phyloP scores from a whole-genome alignment of 2,797 vertebrate genomes.

The Sardinella longiceps region DNA sequence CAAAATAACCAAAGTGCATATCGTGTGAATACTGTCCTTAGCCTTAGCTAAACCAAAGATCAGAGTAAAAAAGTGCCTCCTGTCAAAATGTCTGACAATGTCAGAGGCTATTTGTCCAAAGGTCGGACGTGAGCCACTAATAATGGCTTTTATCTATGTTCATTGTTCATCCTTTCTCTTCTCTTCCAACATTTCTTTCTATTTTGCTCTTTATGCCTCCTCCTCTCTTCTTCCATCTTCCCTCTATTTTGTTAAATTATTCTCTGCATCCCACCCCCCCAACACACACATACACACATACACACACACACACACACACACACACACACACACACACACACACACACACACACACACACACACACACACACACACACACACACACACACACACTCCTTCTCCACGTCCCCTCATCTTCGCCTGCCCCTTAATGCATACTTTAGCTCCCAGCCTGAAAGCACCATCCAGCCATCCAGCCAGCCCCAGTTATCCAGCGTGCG shows the following conservation, averaged over 20 bases:
- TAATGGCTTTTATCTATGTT: neutral
- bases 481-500: too few relatives aligned
- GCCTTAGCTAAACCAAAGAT: neutral
- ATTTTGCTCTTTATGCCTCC: neutral
- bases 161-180: neutral
- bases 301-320: too few relatives aligned
- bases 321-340: too few relatives aligned
- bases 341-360: too few relatives aligned
- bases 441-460: neutral
- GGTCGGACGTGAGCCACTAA: neutral
- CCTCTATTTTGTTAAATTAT: neutral
- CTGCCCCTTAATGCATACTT: neutral
- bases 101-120: neutral
- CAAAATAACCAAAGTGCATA: too few relatives aligned
- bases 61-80: neutral
- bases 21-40: neutral
- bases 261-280: neutral
- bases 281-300: too few relatives aligned
- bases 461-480: neutral
- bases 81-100: neutral
- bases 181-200: neutral
- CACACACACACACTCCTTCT: too few relatives aligned
- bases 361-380: too few relatives aligned
- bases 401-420: neutral
- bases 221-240: neutral